Conservation (phyloP, 2,797 vertebrate genomes). For the Propithecus deckenii region DNA sequence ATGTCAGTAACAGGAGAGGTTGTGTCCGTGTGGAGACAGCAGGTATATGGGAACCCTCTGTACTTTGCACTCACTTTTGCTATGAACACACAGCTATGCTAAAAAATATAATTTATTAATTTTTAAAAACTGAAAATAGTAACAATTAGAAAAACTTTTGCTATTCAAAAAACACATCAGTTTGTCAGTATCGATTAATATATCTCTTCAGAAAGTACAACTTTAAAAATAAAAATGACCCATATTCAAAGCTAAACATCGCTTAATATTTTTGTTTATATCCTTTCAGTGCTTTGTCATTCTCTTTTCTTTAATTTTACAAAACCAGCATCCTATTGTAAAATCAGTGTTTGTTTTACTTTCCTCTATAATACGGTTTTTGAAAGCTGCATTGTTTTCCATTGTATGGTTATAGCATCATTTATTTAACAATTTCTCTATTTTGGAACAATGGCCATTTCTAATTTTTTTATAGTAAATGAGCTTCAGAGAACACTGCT, state of each 20-base stretch:
- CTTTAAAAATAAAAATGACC: constrained; percentile 10
- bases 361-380: not conserved
- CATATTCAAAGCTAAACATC: not conserved
- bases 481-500: not conserved
- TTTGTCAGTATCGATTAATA: not conserved
- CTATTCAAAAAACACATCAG: not conserved
- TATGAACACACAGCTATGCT: not conserved
- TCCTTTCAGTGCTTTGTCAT: not conserved
- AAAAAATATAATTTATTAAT: not conserved
- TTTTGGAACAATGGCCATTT: not conserved
- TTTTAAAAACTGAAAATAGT: not conserved
- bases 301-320: not conserved
- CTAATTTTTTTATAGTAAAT: not conserved
- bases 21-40: not conserved
- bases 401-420: not conserved
- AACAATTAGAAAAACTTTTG: not conserved
- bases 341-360: not conserved
- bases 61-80: not conserved
- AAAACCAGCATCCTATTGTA: not conserved
- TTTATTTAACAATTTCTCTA: not conserved
- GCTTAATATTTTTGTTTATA: not conserved
- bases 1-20: not conserved
- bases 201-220: not conserved
- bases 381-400: not conserved
- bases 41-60: not conserved